Conservation (phyloP, 2,797 vertebrate species). For the Anableps anableps region DNA sequence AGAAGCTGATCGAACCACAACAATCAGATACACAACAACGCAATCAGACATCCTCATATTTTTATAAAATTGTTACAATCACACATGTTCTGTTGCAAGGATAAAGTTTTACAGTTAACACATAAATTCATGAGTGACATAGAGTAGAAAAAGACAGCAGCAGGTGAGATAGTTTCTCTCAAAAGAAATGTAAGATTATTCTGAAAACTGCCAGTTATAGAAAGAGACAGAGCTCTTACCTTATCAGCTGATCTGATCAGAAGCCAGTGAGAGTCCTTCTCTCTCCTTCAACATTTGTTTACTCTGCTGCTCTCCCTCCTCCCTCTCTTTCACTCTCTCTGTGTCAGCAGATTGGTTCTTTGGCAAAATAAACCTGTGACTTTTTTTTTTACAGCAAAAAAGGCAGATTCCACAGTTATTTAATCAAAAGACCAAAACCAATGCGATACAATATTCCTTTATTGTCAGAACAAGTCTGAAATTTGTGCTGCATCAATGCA, state of each 20-base stretch:
- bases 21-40: not conserved
- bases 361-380: constrained; percentile 58
- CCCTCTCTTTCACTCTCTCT: constrained; percentile 38
- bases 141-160: not conserved
- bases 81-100: not conserved
- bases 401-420: constrained; percentile 7
- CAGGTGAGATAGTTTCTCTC: not conserved
- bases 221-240: constrained; percentile 75
- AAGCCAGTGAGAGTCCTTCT: constrained; percentile 65
- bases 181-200: not conserved
- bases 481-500: not conserved
- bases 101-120: not conserved
- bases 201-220: constrained; percentile 17
- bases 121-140: not conserved
- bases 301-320: constrained; percentile 52
- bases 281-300: constrained; percentile 67
- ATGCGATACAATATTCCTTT: not conserved
- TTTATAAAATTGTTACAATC: constrained; percentile 15
- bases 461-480: not conserved
- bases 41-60: constrained; percentile 8
- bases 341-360: constrained; percentile 64
- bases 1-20: not conserved
- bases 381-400: not conserved
- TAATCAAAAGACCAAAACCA: constrained; percentile 1
- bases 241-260: constrained; percentile 76